Evolutionary conservation across 2,797 vertebrate species (phyloP).

Genomic region (Melanotaenia maccullochi): DNA sequence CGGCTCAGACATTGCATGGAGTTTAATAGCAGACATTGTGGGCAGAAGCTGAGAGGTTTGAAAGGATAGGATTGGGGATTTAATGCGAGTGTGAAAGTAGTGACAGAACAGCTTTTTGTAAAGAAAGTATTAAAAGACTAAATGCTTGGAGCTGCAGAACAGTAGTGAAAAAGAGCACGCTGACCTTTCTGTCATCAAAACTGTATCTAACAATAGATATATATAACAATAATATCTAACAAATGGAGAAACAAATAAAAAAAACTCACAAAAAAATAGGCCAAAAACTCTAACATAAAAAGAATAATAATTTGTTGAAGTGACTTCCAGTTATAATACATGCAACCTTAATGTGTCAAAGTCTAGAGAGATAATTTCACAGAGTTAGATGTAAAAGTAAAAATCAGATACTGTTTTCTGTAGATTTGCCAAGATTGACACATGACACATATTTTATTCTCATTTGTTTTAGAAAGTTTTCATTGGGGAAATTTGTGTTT

Average conservation of each 20-base stretch:
- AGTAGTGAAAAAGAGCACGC: background rate
- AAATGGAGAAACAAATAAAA: background rate
- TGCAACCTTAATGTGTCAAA: too few relatives aligned
- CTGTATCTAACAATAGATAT: background rate
- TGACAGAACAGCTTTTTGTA: background rate
- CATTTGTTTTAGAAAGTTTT: too few relatives aligned
- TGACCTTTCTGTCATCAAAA: conserved; percentile 23
- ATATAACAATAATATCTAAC: background rate
- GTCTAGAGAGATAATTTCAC: too few relatives aligned
- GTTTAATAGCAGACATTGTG: conserved; percentile 18
- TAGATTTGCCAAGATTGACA: too few relatives aligned
- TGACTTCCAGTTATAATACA: background rate
- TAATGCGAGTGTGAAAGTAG: background rate
- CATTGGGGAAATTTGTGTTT: too few relatives aligned
- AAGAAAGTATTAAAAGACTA: background rate
- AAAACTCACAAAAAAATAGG: background rate
- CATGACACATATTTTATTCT: too few relatives aligned
- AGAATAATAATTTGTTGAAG: conserved; percentile 37
- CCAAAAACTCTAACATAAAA: conserved; percentile 27
- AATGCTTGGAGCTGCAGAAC: background rate
- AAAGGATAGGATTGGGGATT: conserved; percentile 9
- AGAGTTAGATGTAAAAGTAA: too few relatives aligned
- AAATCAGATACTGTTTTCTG: too few relatives aligned
- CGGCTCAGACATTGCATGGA: conserved; percentile 1
- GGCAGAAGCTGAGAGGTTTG: conserved; percentile 8